phyloP scores from a whole-genome alignment of 2,113 vertebrate genomes.

The Thomomys bottae region DNA sequence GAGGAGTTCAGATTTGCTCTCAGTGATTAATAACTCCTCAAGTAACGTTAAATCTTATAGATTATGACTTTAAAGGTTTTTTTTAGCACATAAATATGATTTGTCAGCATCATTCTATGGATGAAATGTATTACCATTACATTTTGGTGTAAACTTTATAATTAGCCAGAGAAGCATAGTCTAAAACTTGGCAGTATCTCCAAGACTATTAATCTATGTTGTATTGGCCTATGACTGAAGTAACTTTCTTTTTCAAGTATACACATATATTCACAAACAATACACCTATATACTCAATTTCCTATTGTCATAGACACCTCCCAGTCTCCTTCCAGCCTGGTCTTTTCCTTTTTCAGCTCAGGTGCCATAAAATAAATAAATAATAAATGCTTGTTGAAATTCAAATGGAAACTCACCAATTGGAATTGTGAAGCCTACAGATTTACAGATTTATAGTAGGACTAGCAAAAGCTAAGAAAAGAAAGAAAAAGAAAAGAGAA shows the following conservation, averaged over 20 bases:
- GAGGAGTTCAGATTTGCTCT: constrained; percentile 45
- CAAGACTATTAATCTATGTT: constrained; percentile 50
- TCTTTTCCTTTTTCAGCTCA: not conserved
- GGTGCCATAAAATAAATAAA: constrained; percentile 56
- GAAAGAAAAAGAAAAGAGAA: not conserved
- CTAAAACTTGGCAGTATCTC: not conserved
- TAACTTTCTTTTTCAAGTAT: constrained; percentile 48
- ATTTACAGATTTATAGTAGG: constrained; percentile 25
- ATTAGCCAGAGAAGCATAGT: constrained; percentile 7
- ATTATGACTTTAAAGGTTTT: not conserved
- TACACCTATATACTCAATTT: not conserved
- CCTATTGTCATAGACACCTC: not conserved
- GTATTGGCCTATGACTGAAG: not conserved
- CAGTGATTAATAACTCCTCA: not conserved
- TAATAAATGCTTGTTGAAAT: constrained; percentile 59
- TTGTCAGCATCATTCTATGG: not conserved
- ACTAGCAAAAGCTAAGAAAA: constrained; percentile 39
- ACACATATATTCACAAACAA: not conserved
- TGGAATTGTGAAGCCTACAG: constrained; percentile 20
- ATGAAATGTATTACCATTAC: not conserved
- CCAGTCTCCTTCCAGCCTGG: not conserved
- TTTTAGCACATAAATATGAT: constrained; percentile 18
- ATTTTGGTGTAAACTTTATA: not conserved
- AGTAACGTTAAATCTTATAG: constrained; percentile 23
- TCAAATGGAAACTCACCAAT: constrained; percentile 50